phyloP scores from a whole-genome alignment of 2,797 vertebrate genomes.

The Oophaga sylvatica region DNA sequence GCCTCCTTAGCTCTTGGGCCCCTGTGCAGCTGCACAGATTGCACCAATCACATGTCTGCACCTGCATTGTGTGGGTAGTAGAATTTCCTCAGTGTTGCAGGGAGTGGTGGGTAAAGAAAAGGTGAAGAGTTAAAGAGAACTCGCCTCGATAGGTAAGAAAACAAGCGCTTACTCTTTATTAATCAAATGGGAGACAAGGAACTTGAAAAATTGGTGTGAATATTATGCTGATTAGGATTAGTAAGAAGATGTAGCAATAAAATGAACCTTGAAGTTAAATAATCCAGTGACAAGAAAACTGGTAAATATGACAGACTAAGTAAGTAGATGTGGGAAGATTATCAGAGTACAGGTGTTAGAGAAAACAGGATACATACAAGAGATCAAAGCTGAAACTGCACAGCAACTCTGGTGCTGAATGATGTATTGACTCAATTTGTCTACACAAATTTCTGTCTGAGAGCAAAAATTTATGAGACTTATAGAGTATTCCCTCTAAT shows the following conservation, averaged over 20 bases:
- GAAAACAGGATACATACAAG: conserved; percentile 31
- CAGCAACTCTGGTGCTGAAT: neutral
- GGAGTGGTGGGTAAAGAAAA: neutral
- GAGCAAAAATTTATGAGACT: conserved; percentile 1
- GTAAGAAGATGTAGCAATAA: conserved; percentile 10
- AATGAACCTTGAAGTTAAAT: conserved; percentile 14
- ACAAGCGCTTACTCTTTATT: neutral
- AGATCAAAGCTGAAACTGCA: conserved; percentile 37
- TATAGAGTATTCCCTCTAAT: neutral
- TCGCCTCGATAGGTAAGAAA: neutral
- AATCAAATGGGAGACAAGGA: neutral
- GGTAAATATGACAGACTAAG: conserved; percentile 14
- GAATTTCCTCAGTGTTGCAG: neutral
- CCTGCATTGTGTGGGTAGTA: neutral
- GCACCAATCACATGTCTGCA: no score
- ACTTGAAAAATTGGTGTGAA: neutral
- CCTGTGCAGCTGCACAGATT: no score
- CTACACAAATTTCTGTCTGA: conserved; percentile 19
- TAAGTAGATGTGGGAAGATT: conserved; percentile 17
- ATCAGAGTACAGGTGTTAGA: conserved; percentile 35
- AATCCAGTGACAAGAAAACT: conserved; percentile 27
- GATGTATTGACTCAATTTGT: conserved; percentile 25
- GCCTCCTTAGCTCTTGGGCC: no score
- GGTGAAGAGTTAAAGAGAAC: neutral
- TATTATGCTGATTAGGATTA: conserved; percentile 16